Evolutionary conservation across 2,797 vertebrate species (phyloP), one percentile per base, ranked within the genome.

Genomic region (Oceanodroma leucorhoa): DNA sequence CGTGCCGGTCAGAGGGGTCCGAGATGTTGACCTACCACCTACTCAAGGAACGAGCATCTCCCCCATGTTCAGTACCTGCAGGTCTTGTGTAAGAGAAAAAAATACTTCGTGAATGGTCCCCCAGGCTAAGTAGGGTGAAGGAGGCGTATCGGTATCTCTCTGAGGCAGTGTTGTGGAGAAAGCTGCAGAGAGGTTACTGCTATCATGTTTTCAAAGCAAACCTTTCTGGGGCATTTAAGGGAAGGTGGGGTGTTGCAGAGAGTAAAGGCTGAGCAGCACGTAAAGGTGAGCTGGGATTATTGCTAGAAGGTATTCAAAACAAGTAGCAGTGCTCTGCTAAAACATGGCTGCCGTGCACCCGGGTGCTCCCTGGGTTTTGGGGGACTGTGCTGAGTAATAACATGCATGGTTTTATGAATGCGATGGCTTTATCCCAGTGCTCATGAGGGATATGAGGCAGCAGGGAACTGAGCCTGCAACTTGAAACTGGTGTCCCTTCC

Each of bases 391-490:
- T 14, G 41, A 41, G 51, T 16, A 21, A 6, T 9, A 32, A 20
- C 4, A 2, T 1, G 1, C 16, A 0, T 17, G 29, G 29, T 13
- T 27, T 50, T 45, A 19, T 18, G 69, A 45, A 5, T 3, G 58
- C 27, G 8, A 0, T 10, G 17, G 19, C 8, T 71, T 62, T 21
- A 71, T 50, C 48, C 19, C 38, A 2, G 17, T 3, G 26, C 34
- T 61, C 6, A 1, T 6, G 51, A 27, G 53, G 62, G 38, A 66
- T 14, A 17, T 1, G 11, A 20, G 45, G 15, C 54, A 32, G 54
- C 19, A 6, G 43, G 36, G 53, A 43, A 20, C 53, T 3, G 15
- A 46, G 50, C 32, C 32, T 70, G 70, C 30, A 5, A 0, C 22
- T 51, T 29, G 29, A 8, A 34, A 53, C 12, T 14, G 51, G 38